A percentile compares a stretch with the other conserved stretches of the same genome.
phyloP scores from a whole-genome alignment of 1,140 invertebrate genomes.

The Alviniconcha marisindica region DNA sequence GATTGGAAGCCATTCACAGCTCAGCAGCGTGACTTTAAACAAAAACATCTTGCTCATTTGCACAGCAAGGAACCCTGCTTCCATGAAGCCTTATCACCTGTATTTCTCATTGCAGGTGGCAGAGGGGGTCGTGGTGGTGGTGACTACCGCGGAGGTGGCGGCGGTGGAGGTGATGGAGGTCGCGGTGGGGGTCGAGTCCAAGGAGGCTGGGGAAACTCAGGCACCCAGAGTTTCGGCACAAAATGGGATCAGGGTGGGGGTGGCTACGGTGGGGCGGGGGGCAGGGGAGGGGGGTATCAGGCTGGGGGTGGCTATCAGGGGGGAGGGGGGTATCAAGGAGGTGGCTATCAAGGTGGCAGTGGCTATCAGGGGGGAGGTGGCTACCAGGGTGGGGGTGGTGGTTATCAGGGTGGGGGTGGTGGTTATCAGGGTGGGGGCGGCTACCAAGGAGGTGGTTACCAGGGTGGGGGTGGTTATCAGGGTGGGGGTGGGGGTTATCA shows the following conservation, averaged over 20 bases:
- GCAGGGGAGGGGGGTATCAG: slow-evolving; percentile 43
- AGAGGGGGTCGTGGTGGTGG: no score
- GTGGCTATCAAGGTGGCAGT: slow-evolving; percentile 30
- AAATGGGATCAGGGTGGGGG: slow-evolving; percentile 51
- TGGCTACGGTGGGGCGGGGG: slow-evolving; percentile 47
- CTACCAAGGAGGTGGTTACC: slow-evolving; percentile 40
- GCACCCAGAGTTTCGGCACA: slow-evolving; percentile 11
- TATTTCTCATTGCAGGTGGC: not conserved
- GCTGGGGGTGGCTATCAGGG: slow-evolving; percentile 46
- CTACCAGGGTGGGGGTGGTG: slow-evolving; percentile 45
- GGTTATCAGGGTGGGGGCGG: slow-evolving; percentile 59
- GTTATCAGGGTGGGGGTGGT: slow-evolving; percentile 66
- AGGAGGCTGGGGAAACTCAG: slow-evolving; percentile 53
- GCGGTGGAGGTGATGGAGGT: slow-evolving; percentile 51
- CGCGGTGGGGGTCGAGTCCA: slow-evolving; percentile 58
- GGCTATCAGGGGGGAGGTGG: slow-evolving; percentile 43
- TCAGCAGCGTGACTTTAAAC: no score
- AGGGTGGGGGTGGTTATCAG: slow-evolving; percentile 19
- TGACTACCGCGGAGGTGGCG: slow-evolving; percentile 50
- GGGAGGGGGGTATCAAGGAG: slow-evolving; percentile 38
- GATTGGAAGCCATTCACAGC: no score
- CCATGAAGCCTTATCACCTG: no score
- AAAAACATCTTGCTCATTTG: no score
- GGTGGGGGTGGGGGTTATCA: slow-evolving; percentile 41
- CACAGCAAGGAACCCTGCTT: no score